Evolutionary conservation across 2,113 vertebrate species (phyloP), one percentile per base, ranked within the genome.

Genomic region (Cyanoderma ruficeps): DNA sequence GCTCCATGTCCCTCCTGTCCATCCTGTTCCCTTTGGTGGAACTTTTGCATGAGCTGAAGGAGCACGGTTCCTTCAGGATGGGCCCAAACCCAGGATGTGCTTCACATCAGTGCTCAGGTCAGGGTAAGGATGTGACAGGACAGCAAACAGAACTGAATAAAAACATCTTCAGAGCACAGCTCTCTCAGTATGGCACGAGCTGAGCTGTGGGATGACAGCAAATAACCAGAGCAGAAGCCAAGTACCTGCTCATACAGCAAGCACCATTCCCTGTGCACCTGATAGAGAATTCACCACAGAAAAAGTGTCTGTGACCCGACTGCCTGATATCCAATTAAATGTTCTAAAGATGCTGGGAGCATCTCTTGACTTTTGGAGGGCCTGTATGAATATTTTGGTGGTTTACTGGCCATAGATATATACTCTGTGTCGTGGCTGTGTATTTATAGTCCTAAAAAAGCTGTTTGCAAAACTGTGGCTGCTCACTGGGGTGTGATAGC

Each of bases 141-240:
- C 69, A 93, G 69, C 50, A 65, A 87, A 37, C 8, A 69, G 64
- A 87, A 53, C 33, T 42, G 16, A 22, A 69, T 24, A 76, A 64
- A 59, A 6, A 0, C 1, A 3, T 33, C 22, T 27, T 50, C 41
- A 74, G 24, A 71, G 57, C 56, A 47, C 41, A 83, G 68, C n/a
- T 86, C 1, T 0, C 52, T 30, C 28, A 76, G 84, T 13, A 3
- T 24, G 69, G 61, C 90, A 63, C 0, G 0, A 41, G 39, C 52
- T 71, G 53, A 59, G 69, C 15, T 10, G 39, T 27, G 42, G 37
- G n/a, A 37, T 25, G 56, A 16, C 79, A 82, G 86, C 14, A 79
- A 75, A 67, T 4, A 67, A 57, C 31, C 63, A 82, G 39, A 80
- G 80, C 44, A 63, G 53, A 56, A 0, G 3, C 49, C 81, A 76